Percentiles rank a stretch among this genome's conserved stretches.
phyloP scores from a whole-genome alignment of 2,888 invertebrate genomes.

The Branchipolynoe longqiensis region DNA sequence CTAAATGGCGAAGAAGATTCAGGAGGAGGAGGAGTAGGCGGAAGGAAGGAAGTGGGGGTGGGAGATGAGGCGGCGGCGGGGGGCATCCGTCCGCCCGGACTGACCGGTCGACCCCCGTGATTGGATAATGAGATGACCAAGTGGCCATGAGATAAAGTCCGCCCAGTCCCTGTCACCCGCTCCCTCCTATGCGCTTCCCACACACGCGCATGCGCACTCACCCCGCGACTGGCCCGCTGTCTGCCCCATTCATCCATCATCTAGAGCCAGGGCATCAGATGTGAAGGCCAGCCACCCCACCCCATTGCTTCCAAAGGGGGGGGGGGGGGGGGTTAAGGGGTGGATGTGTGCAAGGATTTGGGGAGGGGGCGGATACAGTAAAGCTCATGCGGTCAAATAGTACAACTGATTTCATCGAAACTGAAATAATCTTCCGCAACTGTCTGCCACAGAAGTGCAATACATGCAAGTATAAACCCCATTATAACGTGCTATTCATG shows the following conservation, averaged over 20 bases:
- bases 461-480: too few relatives aligned
- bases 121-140: slow-evolving; percentile 56
- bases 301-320: neutral
- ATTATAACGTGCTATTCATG: too few relatives aligned
- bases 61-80: slow-evolving; percentile 4
- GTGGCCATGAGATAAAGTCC: slow-evolving; percentile 22
- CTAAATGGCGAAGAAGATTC: neutral
- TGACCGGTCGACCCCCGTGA: slow-evolving; percentile 33
- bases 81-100: neutral
- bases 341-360: too few relatives aligned
- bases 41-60: neutral
- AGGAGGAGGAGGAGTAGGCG: neutral
- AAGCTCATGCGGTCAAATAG: too few relatives aligned
- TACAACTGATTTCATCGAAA: too few relatives aligned
- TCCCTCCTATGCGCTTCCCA: slow-evolving; percentile 6
- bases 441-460: too few relatives aligned
- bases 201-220: neutral
- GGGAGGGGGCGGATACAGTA: too few relatives aligned
- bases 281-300: neutral
- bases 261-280: neutral
- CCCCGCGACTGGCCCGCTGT: neutral
- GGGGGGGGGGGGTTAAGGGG: too few relatives aligned
- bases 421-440: too few relatives aligned
- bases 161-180: neutral
- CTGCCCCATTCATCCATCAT: neutral